These are phyloP conservation scores for Oreotrochilus melanogaster DNA, from an alignment of 2,113 vertebrate species.

Conservation along the genomic window DNA sequence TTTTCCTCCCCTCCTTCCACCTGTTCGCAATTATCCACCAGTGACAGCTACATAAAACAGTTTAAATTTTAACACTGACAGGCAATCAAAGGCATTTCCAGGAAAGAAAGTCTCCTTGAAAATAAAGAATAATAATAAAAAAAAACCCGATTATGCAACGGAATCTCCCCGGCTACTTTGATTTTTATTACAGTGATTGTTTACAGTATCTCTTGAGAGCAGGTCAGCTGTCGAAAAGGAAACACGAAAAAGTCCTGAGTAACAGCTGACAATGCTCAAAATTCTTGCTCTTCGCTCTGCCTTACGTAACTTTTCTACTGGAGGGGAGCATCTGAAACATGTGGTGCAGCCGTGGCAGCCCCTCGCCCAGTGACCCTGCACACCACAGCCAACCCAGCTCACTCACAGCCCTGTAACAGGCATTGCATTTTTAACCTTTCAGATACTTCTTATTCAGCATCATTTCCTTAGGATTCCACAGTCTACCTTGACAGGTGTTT, in stretches of 20 bases:
- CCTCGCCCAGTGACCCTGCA: not conserved
- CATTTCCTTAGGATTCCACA: not conserved
- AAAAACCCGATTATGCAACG: conserved; percentile 56
- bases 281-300: conserved; percentile 66
- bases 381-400: not conserved
- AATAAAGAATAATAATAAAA: not conserved
- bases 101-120: conserved; percentile 54
- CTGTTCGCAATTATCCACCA: conserved; percentile 62
- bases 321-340: conserved; percentile 35
- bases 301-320: conserved; percentile 72
- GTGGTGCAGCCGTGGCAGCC: conserved; percentile 6
- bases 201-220: conserved; percentile 70
- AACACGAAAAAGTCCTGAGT: conserved; percentile 70
- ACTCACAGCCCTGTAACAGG: not conserved
- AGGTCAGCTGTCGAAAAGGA: conserved; percentile 80
- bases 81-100: conserved; percentile 60
- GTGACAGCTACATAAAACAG: conserved; percentile 57
- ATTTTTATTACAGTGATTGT: conserved; percentile 68
- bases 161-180: conserved; percentile 62
- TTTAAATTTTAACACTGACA: conserved; percentile 53
- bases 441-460: not conserved
- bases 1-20: conserved; percentile 58
- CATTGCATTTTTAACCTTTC: not conserved
- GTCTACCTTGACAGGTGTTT: not conserved
- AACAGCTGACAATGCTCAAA: conserved; percentile 81